Evolutionary conservation across 2,797 vertebrate genomes (phyloP).

Genomic region (Chelonia mydas): DNA sequence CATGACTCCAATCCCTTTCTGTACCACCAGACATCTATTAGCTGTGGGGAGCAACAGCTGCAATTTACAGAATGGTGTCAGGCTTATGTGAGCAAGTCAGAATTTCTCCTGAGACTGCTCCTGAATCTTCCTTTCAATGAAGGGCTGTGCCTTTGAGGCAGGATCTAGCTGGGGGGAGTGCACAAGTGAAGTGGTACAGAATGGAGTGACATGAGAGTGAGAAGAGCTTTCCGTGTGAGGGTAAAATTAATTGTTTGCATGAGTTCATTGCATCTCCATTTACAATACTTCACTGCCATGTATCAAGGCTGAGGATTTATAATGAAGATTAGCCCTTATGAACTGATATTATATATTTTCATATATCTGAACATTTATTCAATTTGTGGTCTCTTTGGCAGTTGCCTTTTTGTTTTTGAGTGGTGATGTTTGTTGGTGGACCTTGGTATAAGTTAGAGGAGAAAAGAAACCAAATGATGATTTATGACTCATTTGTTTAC

Average conservation of each 20-base stretch:
- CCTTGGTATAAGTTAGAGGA: rapidly evolving
- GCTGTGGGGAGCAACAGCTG: neutral
- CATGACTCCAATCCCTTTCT: neutral
- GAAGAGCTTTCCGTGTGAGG: neutral
- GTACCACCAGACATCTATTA: neutral
- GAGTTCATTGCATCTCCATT: neutral
- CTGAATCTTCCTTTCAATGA: neutral
- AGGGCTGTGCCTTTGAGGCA: neutral
- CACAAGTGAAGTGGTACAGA: neutral
- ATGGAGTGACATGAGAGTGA: neutral
- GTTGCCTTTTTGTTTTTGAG: neutral
- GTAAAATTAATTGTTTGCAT: neutral
- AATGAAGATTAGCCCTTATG: neutral
- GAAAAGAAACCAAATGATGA: neutral
- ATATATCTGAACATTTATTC: neutral
- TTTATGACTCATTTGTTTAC: neutral
- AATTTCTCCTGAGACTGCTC: neutral
- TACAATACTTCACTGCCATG: neutral
- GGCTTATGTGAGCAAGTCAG: neutral
- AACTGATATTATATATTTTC: neutral
- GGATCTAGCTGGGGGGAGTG: neutral
- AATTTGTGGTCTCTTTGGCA: neutral
- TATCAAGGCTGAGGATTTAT: neutral
- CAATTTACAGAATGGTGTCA: neutral
- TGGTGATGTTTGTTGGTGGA: neutral